These are phyloP conservation scores for Aleiodes alternator DNA, from an alignment of 2,888 invertebrate genomes.

Conservation along the genomic window DNA sequence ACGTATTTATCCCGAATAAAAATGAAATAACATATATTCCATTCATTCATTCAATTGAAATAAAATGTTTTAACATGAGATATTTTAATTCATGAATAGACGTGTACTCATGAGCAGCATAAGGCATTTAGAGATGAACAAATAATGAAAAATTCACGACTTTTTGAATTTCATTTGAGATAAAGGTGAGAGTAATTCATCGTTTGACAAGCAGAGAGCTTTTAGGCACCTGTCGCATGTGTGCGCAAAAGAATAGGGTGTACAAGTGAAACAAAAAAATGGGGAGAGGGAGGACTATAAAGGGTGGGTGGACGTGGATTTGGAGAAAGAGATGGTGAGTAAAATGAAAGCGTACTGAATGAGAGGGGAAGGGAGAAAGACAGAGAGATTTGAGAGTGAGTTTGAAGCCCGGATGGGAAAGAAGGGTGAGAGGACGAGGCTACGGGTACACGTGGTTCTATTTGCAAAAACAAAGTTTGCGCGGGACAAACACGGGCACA, in stretches of 20 bases:
- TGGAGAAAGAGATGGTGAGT: slow-evolving; percentile 50
- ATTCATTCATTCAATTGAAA: neutral
- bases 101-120: too few relatives aligned
- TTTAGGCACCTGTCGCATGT: slow-evolving; percentile 67
- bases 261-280: slow-evolving; percentile 10
- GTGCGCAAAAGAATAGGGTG: slow-evolving; percentile 59
- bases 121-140: neutral
- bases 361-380: slow-evolving; percentile 52
- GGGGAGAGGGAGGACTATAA: slow-evolving; percentile 14
- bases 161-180: slow-evolving; percentile 4
- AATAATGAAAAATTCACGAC: neutral
- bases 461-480: slow-evolving; percentile 74
- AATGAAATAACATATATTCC: neutral
- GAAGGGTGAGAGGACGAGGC: slow-evolving; percentile 31
- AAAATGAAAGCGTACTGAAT: slow-evolving; percentile 43
- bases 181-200: slow-evolving; percentile 18
- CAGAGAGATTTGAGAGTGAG: slow-evolving; percentile 55
- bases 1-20: neutral
- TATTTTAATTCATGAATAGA: neutral
- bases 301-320: slow-evolving; percentile 46
- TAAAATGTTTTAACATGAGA: neutral
- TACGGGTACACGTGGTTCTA: slow-evolving; percentile 69
- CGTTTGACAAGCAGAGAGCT: slow-evolving; percentile 14
- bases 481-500: slow-evolving; percentile 69
- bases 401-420: slow-evolving; percentile 47